These are phyloP conservation scores for Agrenia bidenticulata DNA, from an alignment of 2,888 invertebrate genomes.

Conservation along the genomic window DNA sequence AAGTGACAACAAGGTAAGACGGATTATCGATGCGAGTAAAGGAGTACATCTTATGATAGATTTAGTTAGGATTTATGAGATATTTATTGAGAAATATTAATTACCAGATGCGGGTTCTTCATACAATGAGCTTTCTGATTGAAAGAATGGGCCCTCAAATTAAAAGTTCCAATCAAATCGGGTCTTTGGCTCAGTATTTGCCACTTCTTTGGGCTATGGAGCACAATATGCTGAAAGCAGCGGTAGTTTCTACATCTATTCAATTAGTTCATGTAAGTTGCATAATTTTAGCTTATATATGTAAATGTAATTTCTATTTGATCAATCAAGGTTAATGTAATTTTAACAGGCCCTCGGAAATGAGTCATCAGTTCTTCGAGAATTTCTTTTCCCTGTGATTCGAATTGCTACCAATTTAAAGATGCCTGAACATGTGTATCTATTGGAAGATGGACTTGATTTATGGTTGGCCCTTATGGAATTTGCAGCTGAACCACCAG, in stretches of 20 bases:
- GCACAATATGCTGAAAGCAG: slow-evolving; percentile 86
- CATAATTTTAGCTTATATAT: slow-evolving; percentile 72
- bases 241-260: slow-evolving; percentile 82
- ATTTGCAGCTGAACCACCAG: slow-evolving; percentile 64
- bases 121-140: slow-evolving; percentile 84
- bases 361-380: slow-evolving; percentile 59
- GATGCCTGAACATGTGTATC: slow-evolving; percentile 76
- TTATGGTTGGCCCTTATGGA: slow-evolving; percentile 84
- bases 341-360: slow-evolving; percentile 59
- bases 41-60: neutral
- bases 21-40: neutral
- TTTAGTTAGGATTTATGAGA: neutral
- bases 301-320: slow-evolving; percentile 56
- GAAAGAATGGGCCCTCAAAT: slow-evolving; percentile 79
- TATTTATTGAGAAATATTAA: neutral
- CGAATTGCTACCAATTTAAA: slow-evolving; percentile 74
- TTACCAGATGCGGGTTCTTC: slow-evolving; percentile 85
- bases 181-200: slow-evolving; percentile 75
- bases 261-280: slow-evolving; percentile 73
- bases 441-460: slow-evolving; percentile 87
- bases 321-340: slow-evolving; percentile 4
- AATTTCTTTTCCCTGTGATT: slow-evolving; percentile 66
- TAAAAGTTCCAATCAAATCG: slow-evolving; percentile 64
- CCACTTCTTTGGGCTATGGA: slow-evolving; percentile 83
- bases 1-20: slow-evolving; percentile 81